Evolutionary conservation across 2,888 invertebrate species (phyloP).

Genomic region (Octonoba sinensis): DNA sequence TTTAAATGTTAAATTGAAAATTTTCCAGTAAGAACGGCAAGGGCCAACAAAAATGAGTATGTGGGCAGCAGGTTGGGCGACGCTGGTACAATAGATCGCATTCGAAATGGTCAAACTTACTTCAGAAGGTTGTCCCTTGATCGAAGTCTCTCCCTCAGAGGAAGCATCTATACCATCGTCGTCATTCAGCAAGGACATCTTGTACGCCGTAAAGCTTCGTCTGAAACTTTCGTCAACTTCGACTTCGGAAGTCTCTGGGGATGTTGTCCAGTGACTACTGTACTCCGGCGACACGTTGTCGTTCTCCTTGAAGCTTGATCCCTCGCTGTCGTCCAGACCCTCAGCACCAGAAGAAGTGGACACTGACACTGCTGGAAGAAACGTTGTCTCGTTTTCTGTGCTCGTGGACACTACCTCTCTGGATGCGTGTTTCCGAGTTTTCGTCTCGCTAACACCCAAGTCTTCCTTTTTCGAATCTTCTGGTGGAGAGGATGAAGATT

Average conservation of each 20-base stretch:
- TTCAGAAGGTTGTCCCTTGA: background rate
- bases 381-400: slow-evolving; percentile 33
- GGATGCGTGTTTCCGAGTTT: no score
- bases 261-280: slow-evolving; percentile 51
- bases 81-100: background rate
- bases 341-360: background rate
- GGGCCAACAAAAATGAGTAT: no score
- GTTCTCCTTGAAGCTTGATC: slow-evolving; percentile 48
- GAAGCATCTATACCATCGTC: slow-evolving; percentile 47
- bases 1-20: no score
- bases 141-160: slow-evolving; percentile 28
- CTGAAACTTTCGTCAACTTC: slow-evolving; percentile 45
- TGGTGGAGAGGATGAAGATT: no score
- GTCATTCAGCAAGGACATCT: slow-evolving; percentile 32
- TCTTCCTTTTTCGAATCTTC: no score
- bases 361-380: slow-evolving; percentile 10
- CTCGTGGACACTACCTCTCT: background rate
- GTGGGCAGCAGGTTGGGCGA: background rate
- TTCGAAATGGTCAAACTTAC: background rate
- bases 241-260: slow-evolving; percentile 26
- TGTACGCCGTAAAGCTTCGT: slow-evolving; percentile 22
- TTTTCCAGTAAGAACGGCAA: background rate
- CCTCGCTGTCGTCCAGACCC: slow-evolving; percentile 1
- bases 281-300: slow-evolving; percentile 28
- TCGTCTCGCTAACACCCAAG: no score